A percentile compares a stretch with the other conserved stretches of the same genome.
These are phyloP conservation scores for Notarius lentiginosus DNA, from an alignment of 2,113 vertebrate genomes.

Conservation along the genomic window DNA sequence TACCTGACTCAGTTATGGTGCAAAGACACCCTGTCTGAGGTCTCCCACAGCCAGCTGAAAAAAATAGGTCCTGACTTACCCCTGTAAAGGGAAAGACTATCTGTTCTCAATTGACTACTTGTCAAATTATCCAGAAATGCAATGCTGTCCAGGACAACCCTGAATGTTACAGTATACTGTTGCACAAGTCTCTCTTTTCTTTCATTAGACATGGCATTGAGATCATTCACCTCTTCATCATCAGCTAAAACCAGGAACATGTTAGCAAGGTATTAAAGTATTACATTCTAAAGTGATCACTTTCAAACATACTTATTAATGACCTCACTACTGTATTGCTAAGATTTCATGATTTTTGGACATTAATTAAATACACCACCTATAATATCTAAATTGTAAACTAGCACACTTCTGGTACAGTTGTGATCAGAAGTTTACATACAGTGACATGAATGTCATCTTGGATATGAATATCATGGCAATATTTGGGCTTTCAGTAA, in stretches of 20 bases:
- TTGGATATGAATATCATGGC: too few species aligned
- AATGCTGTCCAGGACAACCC: neutral
- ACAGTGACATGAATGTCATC: neutral
- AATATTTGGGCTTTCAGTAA: too few species aligned
- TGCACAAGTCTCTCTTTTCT: neutral
- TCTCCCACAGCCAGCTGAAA: neutral
- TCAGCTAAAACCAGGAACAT: neutral
- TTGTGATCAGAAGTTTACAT: neutral
- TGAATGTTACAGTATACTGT: neutral
- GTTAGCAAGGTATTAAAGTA: neutral
- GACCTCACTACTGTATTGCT: neutral
- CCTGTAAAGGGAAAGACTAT: constrained; percentile 11
- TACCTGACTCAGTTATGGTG: constrained; percentile 9
- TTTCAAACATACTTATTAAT: neutral
- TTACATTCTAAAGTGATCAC: neutral
- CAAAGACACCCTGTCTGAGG: neutral
- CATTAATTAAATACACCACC: neutral
- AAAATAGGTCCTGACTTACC: neutral
- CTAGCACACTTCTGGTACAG: neutral
- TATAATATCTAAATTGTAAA: neutral
- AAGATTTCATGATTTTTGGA: neutral
- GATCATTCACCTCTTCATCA: neutral
- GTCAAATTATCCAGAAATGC: neutral
- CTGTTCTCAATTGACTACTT: neutral
- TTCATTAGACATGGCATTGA: neutral